phyloP scores from a whole-genome alignment of 2,888 invertebrate species.

The Ormia ochracea region DNA sequence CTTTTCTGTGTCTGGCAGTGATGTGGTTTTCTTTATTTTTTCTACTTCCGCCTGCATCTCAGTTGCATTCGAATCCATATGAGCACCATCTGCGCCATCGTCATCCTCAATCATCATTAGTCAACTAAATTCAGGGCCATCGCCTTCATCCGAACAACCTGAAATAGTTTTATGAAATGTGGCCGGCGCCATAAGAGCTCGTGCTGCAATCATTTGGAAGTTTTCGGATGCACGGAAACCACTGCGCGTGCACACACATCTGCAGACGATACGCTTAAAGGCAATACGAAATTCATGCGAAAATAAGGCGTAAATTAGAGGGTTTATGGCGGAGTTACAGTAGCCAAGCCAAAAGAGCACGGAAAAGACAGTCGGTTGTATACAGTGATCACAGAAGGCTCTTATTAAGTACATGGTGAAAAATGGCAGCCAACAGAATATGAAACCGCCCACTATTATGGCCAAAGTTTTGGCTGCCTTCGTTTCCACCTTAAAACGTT shows the following conservation, averaged over 20 bases:
- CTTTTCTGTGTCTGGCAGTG: conserved; percentile 66
- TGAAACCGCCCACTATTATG: conserved; percentile 98
- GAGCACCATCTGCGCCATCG: conserved; percentile 18
- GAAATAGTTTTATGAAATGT: conserved; percentile 77
- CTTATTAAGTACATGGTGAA: conserved; percentile 95
- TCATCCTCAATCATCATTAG: conserved; percentile 71
- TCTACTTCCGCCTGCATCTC: not conserved
- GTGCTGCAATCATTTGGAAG: conserved; percentile 76
- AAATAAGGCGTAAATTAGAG: conserved; percentile 95
- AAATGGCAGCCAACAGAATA: conserved; percentile 97
- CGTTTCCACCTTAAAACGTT: conserved; percentile 95
- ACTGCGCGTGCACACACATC: conserved; percentile 83
- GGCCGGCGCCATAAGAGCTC: conserved; percentile 75
- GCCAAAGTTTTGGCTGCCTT: conserved; percentile 97
- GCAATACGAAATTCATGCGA: conserved; percentile 96
- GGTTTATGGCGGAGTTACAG: conserved; percentile 97
- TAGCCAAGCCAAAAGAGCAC: conserved; percentile 98
- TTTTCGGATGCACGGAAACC: conserved; percentile 77
- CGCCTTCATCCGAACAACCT: conserved; percentile 75
- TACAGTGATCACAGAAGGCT: conserved; percentile 91
- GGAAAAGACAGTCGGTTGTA: conserved; percentile 90
- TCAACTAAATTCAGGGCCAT: conserved; percentile 75
- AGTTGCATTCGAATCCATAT: too few species aligned
- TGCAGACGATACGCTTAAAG: conserved; percentile 93
- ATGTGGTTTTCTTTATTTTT: conserved; percentile 28